Evolutionary conservation across 2,888 invertebrate species (phyloP).

Genomic region (Danaus chrysippus): DNA sequence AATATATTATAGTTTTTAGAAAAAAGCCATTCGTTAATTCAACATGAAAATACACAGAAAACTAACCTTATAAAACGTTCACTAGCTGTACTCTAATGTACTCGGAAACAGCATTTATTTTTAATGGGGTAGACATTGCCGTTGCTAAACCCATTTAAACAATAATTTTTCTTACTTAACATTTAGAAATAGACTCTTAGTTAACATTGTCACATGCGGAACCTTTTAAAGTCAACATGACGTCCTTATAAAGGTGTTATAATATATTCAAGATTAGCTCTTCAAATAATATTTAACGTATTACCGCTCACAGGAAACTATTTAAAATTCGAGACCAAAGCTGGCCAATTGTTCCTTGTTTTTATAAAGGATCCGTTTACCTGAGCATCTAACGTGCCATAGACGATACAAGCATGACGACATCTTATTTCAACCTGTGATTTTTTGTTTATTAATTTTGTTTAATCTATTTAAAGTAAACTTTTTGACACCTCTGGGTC

Average conservation of each 20-base stretch:
- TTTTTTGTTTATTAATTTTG: not conserved
- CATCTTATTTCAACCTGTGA: not conserved
- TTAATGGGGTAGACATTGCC: not conserved
- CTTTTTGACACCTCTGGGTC: too few species aligned
- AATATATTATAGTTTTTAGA: too few species aligned
- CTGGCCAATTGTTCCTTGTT: constrained; percentile 23
- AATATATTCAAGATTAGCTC: constrained; percentile 4
- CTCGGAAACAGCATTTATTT: not conserved
- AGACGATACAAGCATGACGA: constrained; percentile 1
- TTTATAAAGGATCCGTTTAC: constrained; percentile 26
- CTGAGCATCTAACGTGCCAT: constrained; percentile 15
- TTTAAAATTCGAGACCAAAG: constrained; percentile 25
- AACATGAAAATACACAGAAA: too few species aligned
- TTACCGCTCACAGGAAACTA: constrained; percentile 20
- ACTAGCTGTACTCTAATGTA: not conserved
- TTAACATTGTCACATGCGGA: not conserved
- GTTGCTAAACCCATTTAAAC: not conserved
- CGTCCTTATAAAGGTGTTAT: not conserved
- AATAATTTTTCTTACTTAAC: not conserved
- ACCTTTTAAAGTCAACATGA: not conserved
- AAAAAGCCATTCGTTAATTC: too few species aligned
- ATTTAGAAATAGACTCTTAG: not conserved
- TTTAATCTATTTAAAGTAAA: not conserved
- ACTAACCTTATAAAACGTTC: too few species aligned
- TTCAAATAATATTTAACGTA: constrained; percentile 4